phyloP scores from a whole-genome alignment of 2,888 invertebrate genomes.

The Spialia ferax region DNA sequence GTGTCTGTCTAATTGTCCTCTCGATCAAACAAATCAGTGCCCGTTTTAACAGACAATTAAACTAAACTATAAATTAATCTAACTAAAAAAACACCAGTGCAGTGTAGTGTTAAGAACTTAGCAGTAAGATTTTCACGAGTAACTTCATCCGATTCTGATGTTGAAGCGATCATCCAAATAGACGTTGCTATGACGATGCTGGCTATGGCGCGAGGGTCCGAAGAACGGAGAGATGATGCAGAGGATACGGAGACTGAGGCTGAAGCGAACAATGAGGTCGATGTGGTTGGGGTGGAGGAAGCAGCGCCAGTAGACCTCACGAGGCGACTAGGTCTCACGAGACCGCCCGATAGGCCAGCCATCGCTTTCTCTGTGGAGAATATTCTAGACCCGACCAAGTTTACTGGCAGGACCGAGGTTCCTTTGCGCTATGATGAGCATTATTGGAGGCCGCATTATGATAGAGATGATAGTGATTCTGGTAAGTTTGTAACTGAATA shows the following conservation, averaged over 20 bases:
- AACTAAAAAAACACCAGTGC: not conserved
- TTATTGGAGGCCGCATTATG: constrained; percentile 85
- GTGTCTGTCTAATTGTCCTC: constrained; percentile 46
- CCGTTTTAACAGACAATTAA: not conserved
- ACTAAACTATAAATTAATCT: not conserved
- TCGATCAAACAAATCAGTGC: not conserved
- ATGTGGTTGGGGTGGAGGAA: constrained; percentile 82
- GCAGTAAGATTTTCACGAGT: not conserved
- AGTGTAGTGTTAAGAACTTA: constrained; percentile 19
- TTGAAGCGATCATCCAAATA: constrained; percentile 47
- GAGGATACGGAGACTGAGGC: constrained; percentile 70
- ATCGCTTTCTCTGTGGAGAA: constrained; percentile 96
- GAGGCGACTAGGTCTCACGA: constrained; percentile 85
- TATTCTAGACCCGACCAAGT: constrained; percentile 96
- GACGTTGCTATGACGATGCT: constrained; percentile 85
- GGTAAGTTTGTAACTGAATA: constrained; percentile 61
- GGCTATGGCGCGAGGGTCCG: constrained; percentile 82
- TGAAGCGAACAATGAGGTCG: constrained; percentile 73
- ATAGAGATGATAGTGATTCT: constrained; percentile 87
- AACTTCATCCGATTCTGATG: constrained; percentile 8
- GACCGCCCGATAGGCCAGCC: constrained; percentile 83
- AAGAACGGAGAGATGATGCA: constrained; percentile 72
- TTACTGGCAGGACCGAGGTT: constrained; percentile 90
- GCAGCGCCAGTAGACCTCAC: constrained; percentile 81
- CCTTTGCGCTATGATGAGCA: constrained; percentile 86